phyloP scores from a whole-genome alignment of 2,888 invertebrate species.

The Apantesis nais region DNA sequence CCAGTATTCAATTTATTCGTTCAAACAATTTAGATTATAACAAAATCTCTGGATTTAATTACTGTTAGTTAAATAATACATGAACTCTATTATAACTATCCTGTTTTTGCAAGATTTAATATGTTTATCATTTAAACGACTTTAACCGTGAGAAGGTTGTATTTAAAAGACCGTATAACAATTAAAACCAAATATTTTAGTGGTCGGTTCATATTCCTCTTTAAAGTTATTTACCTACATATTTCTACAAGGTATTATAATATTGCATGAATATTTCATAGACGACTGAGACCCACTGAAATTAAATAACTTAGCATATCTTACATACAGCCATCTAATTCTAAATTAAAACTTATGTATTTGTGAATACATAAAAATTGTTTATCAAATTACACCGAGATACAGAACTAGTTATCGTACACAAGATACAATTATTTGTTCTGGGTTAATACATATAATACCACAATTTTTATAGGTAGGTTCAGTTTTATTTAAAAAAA shows the following conservation, averaged over 20 bases:
- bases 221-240: not conserved
- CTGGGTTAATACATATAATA: too few relatives aligned
- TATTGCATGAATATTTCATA: too few relatives aligned
- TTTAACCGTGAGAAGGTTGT: conserved; percentile 1
- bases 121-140: conserved; percentile 10
- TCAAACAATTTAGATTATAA: conserved; percentile 28
- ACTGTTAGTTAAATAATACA: conserved; percentile 18
- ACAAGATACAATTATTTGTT: too few relatives aligned
- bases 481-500: too few relatives aligned
- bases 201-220: not conserved
- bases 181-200: not conserved
- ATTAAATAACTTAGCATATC: too few relatives aligned
- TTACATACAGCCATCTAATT: too few relatives aligned
- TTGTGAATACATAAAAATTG: too few relatives aligned
- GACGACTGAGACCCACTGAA: too few relatives aligned
- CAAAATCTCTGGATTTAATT: conserved; percentile 14
- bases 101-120: conserved; percentile 15
- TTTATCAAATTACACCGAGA: too few relatives aligned
- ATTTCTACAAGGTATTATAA: not conserved
- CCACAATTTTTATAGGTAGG: too few relatives aligned
- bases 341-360: too few relatives aligned
- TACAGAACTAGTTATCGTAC: too few relatives aligned
- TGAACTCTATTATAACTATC: conserved; percentile 8
- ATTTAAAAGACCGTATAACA: conserved; percentile 7
- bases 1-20: conserved; percentile 29